Conservation (phyloP, 2,888 invertebrate genomes). For the Euproctis similis region DNA sequence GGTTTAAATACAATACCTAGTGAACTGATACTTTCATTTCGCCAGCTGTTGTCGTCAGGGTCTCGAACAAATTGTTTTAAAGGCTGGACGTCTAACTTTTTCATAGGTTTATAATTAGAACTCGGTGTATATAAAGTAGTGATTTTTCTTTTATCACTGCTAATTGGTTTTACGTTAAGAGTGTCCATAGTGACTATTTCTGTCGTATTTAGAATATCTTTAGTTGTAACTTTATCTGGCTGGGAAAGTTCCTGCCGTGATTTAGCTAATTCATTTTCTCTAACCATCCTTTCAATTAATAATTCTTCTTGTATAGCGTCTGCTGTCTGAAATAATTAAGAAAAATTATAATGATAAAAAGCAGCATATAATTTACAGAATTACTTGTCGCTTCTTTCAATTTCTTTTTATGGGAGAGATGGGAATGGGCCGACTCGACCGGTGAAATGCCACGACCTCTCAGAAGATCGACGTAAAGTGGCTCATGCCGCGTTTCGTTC, state of each 20-base stretch:
- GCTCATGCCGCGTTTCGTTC: too few species aligned
- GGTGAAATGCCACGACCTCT: too few species aligned
- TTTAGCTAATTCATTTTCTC: constrained; percentile 24
- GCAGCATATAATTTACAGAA: too few species aligned
- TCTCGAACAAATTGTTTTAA: constrained; percentile 50
- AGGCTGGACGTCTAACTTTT: constrained; percentile 57
- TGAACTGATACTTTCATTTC: constrained; percentile 66
- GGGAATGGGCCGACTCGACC: too few species aligned
- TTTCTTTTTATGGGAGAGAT: too few species aligned
- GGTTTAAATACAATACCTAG: constrained; percentile 67
- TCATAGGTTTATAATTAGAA: constrained; percentile 57
- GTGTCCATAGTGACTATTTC: constrained; percentile 21
- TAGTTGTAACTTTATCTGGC: background rate
- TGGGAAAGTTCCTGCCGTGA: background rate
- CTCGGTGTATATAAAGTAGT: constrained; percentile 43
- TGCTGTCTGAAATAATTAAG: constrained; percentile 44
- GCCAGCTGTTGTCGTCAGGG: constrained; percentile 68
- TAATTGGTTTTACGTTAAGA: constrained; percentile 48
- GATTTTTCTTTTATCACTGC: constrained; percentile 27
- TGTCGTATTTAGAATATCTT: background rate
- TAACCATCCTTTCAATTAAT: constrained; percentile 42
- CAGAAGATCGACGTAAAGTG: too few species aligned
- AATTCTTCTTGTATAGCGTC: constrained; percentile 56
- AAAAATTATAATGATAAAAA: too few species aligned
- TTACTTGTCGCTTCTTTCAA: too few species aligned